A percentile compares a stretch with the other conserved stretches of the same genome.
Conservation (phyloP, 2,113 vertebrate genomes). For the Platichthys flesus region DNA sequence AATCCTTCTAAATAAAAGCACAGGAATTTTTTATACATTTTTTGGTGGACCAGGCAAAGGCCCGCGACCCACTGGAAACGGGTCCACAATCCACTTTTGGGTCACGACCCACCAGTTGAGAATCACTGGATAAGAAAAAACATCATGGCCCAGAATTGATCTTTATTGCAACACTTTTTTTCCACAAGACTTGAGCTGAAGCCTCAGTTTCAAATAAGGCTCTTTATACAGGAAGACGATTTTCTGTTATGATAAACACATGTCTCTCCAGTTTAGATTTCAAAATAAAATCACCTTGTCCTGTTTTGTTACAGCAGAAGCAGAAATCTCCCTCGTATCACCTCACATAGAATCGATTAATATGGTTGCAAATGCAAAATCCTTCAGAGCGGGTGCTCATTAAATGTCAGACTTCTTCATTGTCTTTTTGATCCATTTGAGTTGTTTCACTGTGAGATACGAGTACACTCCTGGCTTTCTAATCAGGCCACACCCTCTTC, state of each 20-base stretch:
- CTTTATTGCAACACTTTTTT: too few relatives aligned
- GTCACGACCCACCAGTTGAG: too few relatives aligned
- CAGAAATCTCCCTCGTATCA: not conserved
- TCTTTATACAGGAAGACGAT: too few relatives aligned
- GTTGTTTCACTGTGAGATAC: constrained; percentile 55
- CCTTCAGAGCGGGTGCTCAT: not conserved
- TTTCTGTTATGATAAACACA: not conserved
- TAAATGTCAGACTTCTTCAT: constrained; percentile 22
- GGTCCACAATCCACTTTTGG: too few relatives aligned
- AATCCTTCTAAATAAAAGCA: too few relatives aligned
- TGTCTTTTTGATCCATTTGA: constrained; percentile 66
- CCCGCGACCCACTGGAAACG: too few relatives aligned
- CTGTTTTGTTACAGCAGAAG: not conserved
- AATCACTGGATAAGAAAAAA: too few relatives aligned
- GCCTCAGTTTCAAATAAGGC: too few relatives aligned
- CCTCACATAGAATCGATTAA: not conserved
- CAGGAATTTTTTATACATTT: too few relatives aligned
- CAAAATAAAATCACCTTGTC: not conserved
- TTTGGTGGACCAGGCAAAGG: too few relatives aligned
- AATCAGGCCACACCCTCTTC: not conserved
- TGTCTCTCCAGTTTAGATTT: not conserved
- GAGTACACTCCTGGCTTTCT: constrained; percentile 72
- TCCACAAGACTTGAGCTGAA: too few relatives aligned
- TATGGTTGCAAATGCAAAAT: not conserved
- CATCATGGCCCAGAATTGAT: too few relatives aligned